These are phyloP conservation scores for Ennomos quercinarius DNA, from an alignment of 2,888 invertebrate genomes.

Conservation along the genomic window DNA sequence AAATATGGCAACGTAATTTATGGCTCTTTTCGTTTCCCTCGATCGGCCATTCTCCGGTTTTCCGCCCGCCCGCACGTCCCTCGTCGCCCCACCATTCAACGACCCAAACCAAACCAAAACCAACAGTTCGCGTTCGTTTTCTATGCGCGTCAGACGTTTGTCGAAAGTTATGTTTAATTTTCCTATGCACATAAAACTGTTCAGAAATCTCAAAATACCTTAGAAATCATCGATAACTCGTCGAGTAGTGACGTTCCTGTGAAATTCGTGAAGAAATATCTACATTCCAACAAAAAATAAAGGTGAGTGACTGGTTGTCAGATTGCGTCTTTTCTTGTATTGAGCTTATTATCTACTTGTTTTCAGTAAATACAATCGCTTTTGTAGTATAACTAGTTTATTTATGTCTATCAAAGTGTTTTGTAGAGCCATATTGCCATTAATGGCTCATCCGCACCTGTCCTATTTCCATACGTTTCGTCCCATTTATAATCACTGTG, in stretches of 20 bases:
- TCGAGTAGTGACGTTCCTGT: conserved; percentile 75
- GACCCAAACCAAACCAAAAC: conserved; percentile 72
- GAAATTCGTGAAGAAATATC: conserved; percentile 73
- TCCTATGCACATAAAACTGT: conserved; percentile 82
- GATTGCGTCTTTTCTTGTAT: conserved; percentile 80
- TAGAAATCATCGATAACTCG: conserved; percentile 68
- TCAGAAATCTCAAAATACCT: conserved; percentile 82
- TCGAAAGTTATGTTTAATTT: conserved; percentile 80
- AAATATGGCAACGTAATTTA: conserved; percentile 45
- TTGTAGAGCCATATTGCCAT: conserved; percentile 56
- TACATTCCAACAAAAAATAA: conserved; percentile 73
- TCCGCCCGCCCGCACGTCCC: conserved; percentile 64
- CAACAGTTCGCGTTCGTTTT: conserved; percentile 87
- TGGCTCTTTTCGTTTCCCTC: conserved; percentile 69
- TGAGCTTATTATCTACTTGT: conserved; percentile 62
- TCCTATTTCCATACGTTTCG: conserved; percentile 57
- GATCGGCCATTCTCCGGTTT: conserved; percentile 77
- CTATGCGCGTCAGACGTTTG: conserved; percentile 81
- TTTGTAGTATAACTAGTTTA: conserved; percentile 45
- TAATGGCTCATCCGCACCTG: conserved; percentile 51
- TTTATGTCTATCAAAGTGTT: conserved; percentile 41
- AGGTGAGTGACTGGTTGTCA: conserved; percentile 82
- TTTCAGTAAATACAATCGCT: conserved; percentile 61
- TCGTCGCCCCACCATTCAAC: conserved; percentile 54
- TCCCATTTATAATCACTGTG: conserved; percentile 25